phyloP scores from a whole-genome alignment of 1,140 invertebrate species.

The Brachionus rotundiformis region DNA sequence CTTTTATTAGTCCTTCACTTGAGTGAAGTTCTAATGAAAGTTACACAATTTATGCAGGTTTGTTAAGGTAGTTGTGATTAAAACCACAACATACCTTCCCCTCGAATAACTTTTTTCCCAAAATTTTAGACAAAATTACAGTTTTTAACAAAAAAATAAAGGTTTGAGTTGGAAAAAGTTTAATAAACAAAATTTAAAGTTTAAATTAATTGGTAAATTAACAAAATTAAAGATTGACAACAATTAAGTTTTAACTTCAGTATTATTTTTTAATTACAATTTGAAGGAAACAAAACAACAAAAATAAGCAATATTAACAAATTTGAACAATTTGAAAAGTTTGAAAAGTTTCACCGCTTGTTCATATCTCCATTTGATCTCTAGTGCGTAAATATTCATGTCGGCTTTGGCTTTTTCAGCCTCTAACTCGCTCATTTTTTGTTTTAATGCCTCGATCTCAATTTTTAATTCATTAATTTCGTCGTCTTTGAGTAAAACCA shows the following conservation, averaged over 20 bases:
- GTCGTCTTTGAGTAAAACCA: too few relatives aligned
- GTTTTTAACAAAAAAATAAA: constrained; percentile 12
- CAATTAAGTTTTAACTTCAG: too few relatives aligned
- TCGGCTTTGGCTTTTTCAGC: background rate
- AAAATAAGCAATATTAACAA: background rate
- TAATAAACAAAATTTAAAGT: too few relatives aligned
- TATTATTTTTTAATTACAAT: background rate
- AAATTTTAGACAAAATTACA: background rate
- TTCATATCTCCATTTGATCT: background rate
- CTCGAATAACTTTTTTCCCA: background rate
- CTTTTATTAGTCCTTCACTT: constrained; percentile 1
- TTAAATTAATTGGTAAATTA: too few relatives aligned
- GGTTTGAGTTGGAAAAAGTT: background rate
- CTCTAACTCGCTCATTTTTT: background rate
- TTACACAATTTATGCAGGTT: background rate
- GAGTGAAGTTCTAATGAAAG: background rate
- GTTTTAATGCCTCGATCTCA: background rate
- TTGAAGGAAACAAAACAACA: background rate
- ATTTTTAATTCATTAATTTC: background rate
- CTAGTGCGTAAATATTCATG: background rate
- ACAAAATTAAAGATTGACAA: too few relatives aligned
- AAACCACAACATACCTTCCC: constrained; percentile 15
- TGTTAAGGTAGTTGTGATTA: background rate
- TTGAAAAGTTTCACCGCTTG: background rate
- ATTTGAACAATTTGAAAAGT: too few relatives aligned